Base-by-base conservation (phyloP, 2,113 vertebrate genomes). In the Dryoscopus gambensis region DNA sequence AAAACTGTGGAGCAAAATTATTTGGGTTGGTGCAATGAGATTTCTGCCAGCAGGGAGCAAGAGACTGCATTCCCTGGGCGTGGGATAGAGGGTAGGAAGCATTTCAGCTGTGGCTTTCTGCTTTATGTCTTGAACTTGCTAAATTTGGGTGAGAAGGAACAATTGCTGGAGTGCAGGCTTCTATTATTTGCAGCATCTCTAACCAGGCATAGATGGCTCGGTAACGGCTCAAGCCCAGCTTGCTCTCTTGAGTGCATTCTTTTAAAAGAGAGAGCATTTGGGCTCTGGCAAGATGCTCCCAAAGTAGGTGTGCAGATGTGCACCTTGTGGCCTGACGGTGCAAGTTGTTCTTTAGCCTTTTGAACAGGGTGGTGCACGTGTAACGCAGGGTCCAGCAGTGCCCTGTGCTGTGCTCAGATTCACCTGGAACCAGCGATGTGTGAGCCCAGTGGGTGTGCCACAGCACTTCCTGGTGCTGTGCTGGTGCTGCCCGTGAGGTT, bases 1-100 rank as follows among this genome's bases (percentile, higher is more conserved):
- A 65, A 3, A 94, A 55, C 18, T 5, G 20, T 13, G 56, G 40
- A 89, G 19, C 17, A 68, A 65, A 50, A 15, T 8, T 14, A 12
- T 77, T 52, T 60, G 37, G 4, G 31, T 30, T 84, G 21, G 15
- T 52, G n/a, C 33, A 53, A 3, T 46, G 78, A 93, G 49, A 68
- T 44, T 87, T 85, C 70, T 82, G 62, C 62, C 84, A 89, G 57
- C 20, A 62, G 33, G 25, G 70, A 93, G 84, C 55, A 76, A 79
- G 40, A 57, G 59, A 28, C 33, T 89, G 7, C 30, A 31, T 30
- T 69, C 23, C 49, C 27, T 20, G 30, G 77, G 13, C 33, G 22
- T 16, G 53, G 62, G 49, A 75, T 13, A 13, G 18, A 13, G 10
- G 3, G 14, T 42, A 27, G 50, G 49, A 89, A 76, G 25, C 3